Evolutionary conservation across 2,797 vertebrate species (phyloP), one percentile per base, ranked within the genome.

Genomic region (Gymnothorax javanicus): DNA sequence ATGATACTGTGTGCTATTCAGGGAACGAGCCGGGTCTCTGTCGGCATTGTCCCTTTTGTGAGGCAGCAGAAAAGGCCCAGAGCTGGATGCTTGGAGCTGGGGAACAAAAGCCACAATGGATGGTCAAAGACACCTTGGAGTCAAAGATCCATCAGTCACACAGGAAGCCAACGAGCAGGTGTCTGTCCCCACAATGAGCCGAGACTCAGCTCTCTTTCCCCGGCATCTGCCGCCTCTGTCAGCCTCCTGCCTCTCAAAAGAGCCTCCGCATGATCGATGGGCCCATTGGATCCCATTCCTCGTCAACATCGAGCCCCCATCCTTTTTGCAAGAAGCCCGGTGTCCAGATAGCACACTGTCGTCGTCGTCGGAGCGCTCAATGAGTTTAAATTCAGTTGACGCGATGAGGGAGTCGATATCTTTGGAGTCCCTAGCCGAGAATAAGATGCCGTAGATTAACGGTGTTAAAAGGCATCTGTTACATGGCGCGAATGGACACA

Each of bases 41-140:
- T 90, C 93, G 94, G 94, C 94, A 94, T 94, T 92, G 93, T 90
- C 89, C 90, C 90, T 93, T 43, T 93, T 91, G 93, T 91, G 92
- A 90, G 90, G 86, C 33, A 2, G 87, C 88, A 86, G 88, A 92
- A 89, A 93, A 89, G 90, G 86, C 79, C 88, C 88, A 83, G 91
- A 92, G 94, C 91, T 90, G 93, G 91, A 93, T 91, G 93, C 91
- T 92, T 91, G 91, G 91, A 90, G 92, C 90, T 87, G 90, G 82
- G 88, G 92, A 93, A 94, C 94, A 95, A 94, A 95, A 91, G 90
- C 87, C 87, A 94, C 95, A 94, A 94, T 93, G 89, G 93, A 93
- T 93, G 91, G 92, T 93, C 93, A 95, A 93, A 95, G 94, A 95
- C 94, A 94, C 93, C 94, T 94, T 95, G 91, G 93, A 95, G 94